These are phyloP conservation scores for Ectropis grisescens DNA, from an alignment of 1,140 invertebrate species.

Conservation along the genomic window DNA sequence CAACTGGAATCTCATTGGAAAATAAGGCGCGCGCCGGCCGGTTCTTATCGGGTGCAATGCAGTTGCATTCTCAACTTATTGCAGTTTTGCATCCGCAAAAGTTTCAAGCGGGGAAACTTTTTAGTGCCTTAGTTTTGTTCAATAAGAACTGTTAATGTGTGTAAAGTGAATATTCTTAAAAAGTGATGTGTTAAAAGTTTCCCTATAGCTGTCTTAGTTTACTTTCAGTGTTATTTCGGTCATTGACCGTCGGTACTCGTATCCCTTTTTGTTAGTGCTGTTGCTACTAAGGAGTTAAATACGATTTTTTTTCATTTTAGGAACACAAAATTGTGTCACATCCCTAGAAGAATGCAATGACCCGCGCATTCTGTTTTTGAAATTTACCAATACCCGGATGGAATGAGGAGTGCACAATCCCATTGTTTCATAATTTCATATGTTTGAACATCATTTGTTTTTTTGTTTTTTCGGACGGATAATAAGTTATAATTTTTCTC, in stretches of 20 bases:
- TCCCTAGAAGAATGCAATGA: conserved; percentile 63
- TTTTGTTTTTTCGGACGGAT: conserved; percentile 70
- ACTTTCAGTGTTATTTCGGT: conserved; percentile 67
- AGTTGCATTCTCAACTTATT: conserved; percentile 70
- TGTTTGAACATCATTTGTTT: conserved; percentile 70
- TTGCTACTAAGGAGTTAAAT: conserved; percentile 40
- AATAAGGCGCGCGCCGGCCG: conserved; percentile 66
- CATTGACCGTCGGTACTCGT: conserved; percentile 69
- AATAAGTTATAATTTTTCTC: conserved; percentile 63
- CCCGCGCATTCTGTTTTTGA: conserved; percentile 62
- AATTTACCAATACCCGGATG: conserved; percentile 61
- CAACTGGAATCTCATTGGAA: conserved; percentile 63
- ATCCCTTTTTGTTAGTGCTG: conserved; percentile 56
- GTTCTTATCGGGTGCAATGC: conserved; percentile 69
- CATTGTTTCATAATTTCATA: conserved; percentile 67
- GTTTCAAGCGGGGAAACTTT: conserved; percentile 67
- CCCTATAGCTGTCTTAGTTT: conserved; percentile 56
- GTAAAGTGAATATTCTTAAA: conserved; percentile 52
- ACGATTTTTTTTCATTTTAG: conserved; percentile 54
- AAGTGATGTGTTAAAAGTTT: conserved; percentile 57
- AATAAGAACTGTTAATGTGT: conserved; percentile 48
- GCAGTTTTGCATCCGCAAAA: conserved; percentile 66
- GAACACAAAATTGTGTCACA: conserved; percentile 43
- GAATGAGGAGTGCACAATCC: conserved; percentile 65
- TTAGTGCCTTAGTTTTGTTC: conserved; percentile 48